Base-by-base conservation (phyloP, 2,797 vertebrate genomes). In the Alosa sapidissima region DNA sequence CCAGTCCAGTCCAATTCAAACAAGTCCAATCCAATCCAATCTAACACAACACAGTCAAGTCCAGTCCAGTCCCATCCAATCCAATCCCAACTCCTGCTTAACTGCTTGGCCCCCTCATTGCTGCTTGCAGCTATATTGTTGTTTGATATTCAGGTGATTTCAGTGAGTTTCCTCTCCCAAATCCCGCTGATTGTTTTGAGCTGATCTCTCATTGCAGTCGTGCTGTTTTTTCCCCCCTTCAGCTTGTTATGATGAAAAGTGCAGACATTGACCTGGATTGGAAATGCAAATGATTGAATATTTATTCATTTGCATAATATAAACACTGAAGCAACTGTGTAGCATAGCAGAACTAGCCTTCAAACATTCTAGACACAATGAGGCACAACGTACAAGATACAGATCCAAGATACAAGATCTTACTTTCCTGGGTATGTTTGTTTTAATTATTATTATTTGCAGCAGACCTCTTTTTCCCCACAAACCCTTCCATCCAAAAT, bases 101-200 rank as follows among this genome's bases (percentile, higher is more conserved):
- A n/a, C n/a, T n/a, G n/a, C n/a, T n/a, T n/a, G n/a, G n/a, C n/a
- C n/a, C n/a, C n/a, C n/a, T n/a, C n/a, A n/a, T n/a, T n/a, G n/a
- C n/a, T n/a, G n/a, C n/a, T n/a, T n/a, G n/a, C n/a, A n/a, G n/a
- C n/a, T n/a, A n/a, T n/a, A n/a, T n/a, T 13, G 13, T 47, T 45
- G 72, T 78, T 78, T 78, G 36, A 78, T 47, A 78, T 78, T 72
- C 68, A 47, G 47, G 16, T 78, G 72, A 45, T 78, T 78, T 78
- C 72, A 78, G 36, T 78, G 72, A 78, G 72, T 21, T 78, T 47
- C 60, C 24, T 11, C 41, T 19, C 6, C 41, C 16, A 78, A 78
- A 78, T 16, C 16, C 14, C 33, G 16, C 16, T 75, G 33, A 41
- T 75, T 19, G 33, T 41, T 45, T 47, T 21, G 16, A 47, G 16